Base-by-base conservation (phyloP, 2,113 vertebrate species). In the Pao palembangensis region DNA sequence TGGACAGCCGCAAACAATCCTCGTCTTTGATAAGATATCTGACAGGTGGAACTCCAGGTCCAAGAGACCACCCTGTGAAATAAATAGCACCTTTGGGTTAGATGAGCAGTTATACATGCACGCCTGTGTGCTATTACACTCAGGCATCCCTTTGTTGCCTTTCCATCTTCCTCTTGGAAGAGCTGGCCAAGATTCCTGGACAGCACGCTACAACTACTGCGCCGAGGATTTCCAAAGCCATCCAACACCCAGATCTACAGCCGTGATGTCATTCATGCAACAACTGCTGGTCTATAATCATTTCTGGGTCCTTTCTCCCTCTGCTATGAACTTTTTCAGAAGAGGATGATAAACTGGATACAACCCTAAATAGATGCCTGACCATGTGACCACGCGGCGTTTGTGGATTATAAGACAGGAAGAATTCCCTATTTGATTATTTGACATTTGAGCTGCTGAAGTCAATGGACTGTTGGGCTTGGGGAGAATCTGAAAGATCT, bases 191-290 rank as follows among this genome's bases (percentile, higher is more conserved):
- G 69, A 75, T 49, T 78, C 58, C 61, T 78, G 73, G 70, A 57
- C 51, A 23, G 55, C 75, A 71, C 38, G 79, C 76, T 67, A 58
- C 62, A 62, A 69, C 70, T 69, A 54, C 77, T 10, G 20, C 42
- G 52, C 71, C 57, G 74, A 78, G 73, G 49, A 58, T 70, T 76
- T 80, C 62, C 63, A 76, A 80, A 76, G 65, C 47, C 68, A 50
- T 60, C 48, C 23, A n/a, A 57, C 73, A 77, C 62, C 56, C 54
- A 69, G 79, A 86, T 73, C 78, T 77, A 61, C 63, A 58, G 58
- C 62, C 61, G 56, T 86, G 85, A 87, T 81, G 78, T 84, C 84
- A 87, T 79, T 73, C 66, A 58, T 49, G 82, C 71, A 68, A 49
- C 75, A 68, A 71, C 58, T 62, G 23, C 57, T 51, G 74, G 53